phyloP scores from a whole-genome alignment of 2,888 invertebrate species.

The Calameuta filiformis region DNA sequence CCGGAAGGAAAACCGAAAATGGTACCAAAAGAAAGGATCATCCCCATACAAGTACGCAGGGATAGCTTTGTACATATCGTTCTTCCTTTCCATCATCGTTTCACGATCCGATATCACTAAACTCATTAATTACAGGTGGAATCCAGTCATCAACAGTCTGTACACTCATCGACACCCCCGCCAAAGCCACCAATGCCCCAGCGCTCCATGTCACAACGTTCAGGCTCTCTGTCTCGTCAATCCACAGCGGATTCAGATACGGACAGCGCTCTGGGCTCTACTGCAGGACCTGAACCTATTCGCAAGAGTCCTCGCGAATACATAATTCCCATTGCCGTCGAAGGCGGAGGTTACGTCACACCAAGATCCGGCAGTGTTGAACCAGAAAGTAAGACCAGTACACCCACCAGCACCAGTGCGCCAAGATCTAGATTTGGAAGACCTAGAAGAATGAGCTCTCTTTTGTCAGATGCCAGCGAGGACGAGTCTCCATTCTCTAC shows the following conservation, averaged over 20 bases:
- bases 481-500: slow-evolving; percentile 73
- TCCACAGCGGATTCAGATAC: slow-evolving; percentile 80
- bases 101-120: not conserved
- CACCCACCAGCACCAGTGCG: slow-evolving; percentile 69
- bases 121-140: slow-evolving; percentile 41
- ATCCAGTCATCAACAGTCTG: slow-evolving; percentile 53
- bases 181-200: slow-evolving; percentile 68
- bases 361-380: slow-evolving; percentile 82
- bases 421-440: slow-evolving; percentile 67
- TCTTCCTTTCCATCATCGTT: not conserved
- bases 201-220: slow-evolving; percentile 66
- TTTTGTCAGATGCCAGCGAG: slow-evolving; percentile 60
- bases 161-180: slow-evolving; percentile 65
- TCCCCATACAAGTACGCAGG: slow-evolving; percentile 70
- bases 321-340: slow-evolving; percentile 93
- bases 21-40: slow-evolving; percentile 73
- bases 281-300: slow-evolving; percentile 76
- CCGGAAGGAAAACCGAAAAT: slow-evolving; percentile 63
- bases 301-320: slow-evolving; percentile 91
- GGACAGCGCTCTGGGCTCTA: slow-evolving; percentile 68
- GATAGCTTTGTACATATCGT: not conserved
- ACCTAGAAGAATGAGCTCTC: slow-evolving; percentile 77
- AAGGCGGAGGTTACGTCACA: slow-evolving; percentile 88
- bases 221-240: slow-evolving; percentile 71
- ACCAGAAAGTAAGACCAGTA: slow-evolving; percentile 74